A percentile compares a stretch with the other conserved stretches of the same genome.
Evolutionary conservation across 2,888 invertebrate species (phyloP).

Genomic region (Petrolisthes cinctipes): DNA sequence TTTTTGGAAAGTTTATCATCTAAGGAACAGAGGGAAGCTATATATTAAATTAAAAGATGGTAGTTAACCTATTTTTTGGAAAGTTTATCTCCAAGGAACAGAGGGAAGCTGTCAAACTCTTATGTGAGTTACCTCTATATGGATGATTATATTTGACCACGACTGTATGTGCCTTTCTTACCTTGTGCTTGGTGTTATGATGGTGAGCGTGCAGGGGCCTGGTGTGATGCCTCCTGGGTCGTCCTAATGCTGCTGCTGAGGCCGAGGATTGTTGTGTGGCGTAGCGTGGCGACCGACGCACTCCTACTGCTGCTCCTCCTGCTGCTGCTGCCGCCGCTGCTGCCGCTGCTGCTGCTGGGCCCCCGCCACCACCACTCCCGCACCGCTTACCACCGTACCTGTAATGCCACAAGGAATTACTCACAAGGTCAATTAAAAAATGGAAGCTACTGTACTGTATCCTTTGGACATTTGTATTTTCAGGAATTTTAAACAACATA

Average conservation of each 20-base stretch:
- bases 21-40: too few species aligned
- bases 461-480: not conserved
- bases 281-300: conserved; percentile 63
- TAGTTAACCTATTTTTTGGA: too few species aligned
- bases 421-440: not conserved
- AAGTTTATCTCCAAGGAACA: too few species aligned
- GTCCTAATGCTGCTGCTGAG: conserved; percentile 50
- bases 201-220: conserved; percentile 56
- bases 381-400: conserved; percentile 65
- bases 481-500: not conserved
- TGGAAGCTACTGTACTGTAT: not conserved
- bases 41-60: too few species aligned
- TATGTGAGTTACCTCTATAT: too few species aligned
- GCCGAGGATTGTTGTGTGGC: conserved; percentile 60
- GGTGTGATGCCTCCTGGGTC: conserved; percentile 58
- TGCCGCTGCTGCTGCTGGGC: conserved; percentile 59
- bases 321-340: conserved; percentile 56
- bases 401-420: conserved; percentile 16
- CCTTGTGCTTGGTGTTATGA: conserved; percentile 60
- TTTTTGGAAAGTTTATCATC: too few species aligned
- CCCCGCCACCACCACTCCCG: conserved; percentile 61
- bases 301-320: conserved; percentile 61
- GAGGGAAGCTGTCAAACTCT: too few species aligned
- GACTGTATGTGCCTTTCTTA: not conserved
- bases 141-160: too few species aligned